These are phyloP conservation scores for Rhodophaea formosa DNA, from an alignment of 2,888 invertebrate species.

Conservation along the genomic window DNA sequence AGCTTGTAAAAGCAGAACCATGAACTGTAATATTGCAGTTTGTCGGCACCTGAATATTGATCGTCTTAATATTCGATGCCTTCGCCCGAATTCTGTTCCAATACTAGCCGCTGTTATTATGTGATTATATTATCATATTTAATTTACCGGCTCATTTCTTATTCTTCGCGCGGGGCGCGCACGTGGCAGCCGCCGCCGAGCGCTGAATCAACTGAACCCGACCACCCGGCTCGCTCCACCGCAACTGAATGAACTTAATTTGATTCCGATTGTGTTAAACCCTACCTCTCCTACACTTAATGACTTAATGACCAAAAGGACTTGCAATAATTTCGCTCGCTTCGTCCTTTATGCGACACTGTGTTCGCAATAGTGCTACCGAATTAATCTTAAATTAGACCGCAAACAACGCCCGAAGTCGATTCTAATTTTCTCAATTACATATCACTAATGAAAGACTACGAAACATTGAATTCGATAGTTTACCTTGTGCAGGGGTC, in stretches of 20 bases:
- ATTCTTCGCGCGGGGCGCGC: conserved; percentile 56
- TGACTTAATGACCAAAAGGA: conserved; percentile 56
- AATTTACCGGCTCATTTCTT: conserved; percentile 41
- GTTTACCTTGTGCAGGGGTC: conserved; percentile 41
- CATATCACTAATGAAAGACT: conserved; percentile 40
- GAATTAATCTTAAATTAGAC: conserved; percentile 16
- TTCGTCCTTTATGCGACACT: conserved; percentile 5
- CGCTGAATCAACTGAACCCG: conserved; percentile 73
- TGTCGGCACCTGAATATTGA: conserved; percentile 11
- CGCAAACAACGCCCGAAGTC: conserved; percentile 15
- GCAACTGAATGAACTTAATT: conserved; percentile 77
- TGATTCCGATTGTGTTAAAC: conserved; percentile 77
- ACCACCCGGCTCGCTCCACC: conserved; percentile 45
- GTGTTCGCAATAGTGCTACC: conserved; percentile 1
- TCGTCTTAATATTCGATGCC: conserved; percentile 1
- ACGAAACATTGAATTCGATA: conserved; percentile 45
- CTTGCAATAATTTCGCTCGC: conserved; percentile 45
- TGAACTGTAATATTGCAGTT: not conserved
- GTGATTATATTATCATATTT: conserved; percentile 25
- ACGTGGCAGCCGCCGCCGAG: conserved; percentile 50
- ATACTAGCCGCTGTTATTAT: conserved; percentile 18
- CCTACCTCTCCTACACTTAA: conserved; percentile 68
- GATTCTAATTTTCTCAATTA: conserved; percentile 28
- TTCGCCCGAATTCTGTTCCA: not conserved
- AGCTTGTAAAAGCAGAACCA: not conserved